Base-by-base conservation (phyloP, 2,888 invertebrate genomes). In the Acronicta leporina region DNA sequence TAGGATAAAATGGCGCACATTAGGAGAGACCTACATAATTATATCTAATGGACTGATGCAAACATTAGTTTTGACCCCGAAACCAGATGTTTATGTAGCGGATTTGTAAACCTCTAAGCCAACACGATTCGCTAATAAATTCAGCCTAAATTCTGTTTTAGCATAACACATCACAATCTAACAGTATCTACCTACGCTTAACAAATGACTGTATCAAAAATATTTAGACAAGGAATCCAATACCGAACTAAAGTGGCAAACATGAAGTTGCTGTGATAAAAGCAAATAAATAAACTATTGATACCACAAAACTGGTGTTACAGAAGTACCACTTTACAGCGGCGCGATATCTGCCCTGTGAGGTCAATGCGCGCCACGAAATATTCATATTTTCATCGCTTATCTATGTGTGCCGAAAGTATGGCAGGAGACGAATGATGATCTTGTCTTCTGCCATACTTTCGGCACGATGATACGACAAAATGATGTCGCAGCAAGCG, bases 221-320 rank as follows among this genome's bases (percentile, higher is more conserved):
- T 69, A 53, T 69, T 69, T 67, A 42, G 52, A 72, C 55, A 50
- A 54, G 60, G 35, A 46, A 53, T 41, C 62, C 46, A 56, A 73
- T 33, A 15, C 35, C 49, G 40, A 33, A 50, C 52, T 72, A 53
- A 50, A 55, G 60, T 13, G 0, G 60, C 43, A 50, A 68, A 47
- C 53, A 56, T 66, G 6, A 49, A 50, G 45, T 52, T 59, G 38
- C 38, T 25, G 20, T 3, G 20, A 73, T 62, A 53, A 67, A 62
- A 40, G 43, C 40, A 48, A 62, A 54, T 53, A 61, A 67, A 69
- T 55, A 67, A 30, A 61, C 35, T 15, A 41, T 41, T 20, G 20
- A 46, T 20, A 9, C 20, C 40, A 50, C 6, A 40, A 16, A 16
- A 60, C 16, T 56, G 50, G 35, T 16, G 2, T 11, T 10, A 27